Evolutionary conservation across 2,888 invertebrate species (phyloP), one percentile per base, ranked within the genome.

Genomic region (Dione juno): DNA sequence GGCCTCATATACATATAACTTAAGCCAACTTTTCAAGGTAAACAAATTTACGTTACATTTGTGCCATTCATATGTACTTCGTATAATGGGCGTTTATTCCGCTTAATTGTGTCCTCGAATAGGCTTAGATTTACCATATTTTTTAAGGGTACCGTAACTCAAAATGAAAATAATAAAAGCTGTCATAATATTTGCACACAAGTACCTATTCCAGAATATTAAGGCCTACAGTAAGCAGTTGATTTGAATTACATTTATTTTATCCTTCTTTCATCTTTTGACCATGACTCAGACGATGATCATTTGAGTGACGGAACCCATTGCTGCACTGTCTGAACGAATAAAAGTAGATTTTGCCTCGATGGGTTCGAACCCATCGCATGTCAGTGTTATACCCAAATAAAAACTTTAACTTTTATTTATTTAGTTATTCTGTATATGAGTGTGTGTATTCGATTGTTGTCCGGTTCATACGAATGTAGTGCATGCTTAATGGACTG

Each of bases 401-500:
- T n/a, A 43, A 14, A 5, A 14, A 14, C 6, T 1, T 1, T 0
- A 45, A 10, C 9, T 3, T 10, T 3, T 19, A 48, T 48, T 48
- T 48, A 9, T 48, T 43, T n/a, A 21, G 28, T n/a, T 28, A 45
- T 28, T n/a, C n/a, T n/a, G n/a, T 11, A 61, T 28, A 45, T 14
- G 0, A 10, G 28, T 43, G 9, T 61, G 43, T 9, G 43, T 40
- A 50, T 19, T 37, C 14, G 5, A 37, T 37, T 35, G 50, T 64
- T 50, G 50, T 52, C 14, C 64, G 9, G 37, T 50, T 13, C 45
- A 2, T 52, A 48, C 16, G 41, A 57, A 57, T 61, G 65, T 52
- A 66, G 66, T 69, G 65, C 70, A 71, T 50, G 66, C 10, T 57
- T 69, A 70, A 28, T 75, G 73, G 70, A 48, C 57, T 67, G 66